Base-by-base conservation (phyloP, 2,113 vertebrate genomes). In the Tragelaphus scriptus region DNA sequence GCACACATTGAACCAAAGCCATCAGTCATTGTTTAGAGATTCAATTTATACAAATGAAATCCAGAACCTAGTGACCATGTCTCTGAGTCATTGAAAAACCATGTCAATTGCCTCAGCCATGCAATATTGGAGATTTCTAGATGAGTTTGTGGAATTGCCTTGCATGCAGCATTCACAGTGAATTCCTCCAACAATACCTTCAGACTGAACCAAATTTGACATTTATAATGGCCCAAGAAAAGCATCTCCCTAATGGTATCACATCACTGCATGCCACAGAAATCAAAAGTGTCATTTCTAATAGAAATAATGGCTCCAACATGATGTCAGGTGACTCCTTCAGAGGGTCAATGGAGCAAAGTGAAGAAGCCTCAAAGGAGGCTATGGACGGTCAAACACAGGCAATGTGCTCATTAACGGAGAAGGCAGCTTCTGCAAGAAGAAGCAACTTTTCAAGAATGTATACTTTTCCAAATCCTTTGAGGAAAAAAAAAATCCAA, bases 131-230 rank as follows among this genome's bases (percentile, higher is more conserved):
- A 82, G 68, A 30, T 21, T 26, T 87, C 85, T 59, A 7, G 28
- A 65, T 4, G 32, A 49, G 85, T n/a, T 0, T 63, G 77, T 32
- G 44, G 84, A 13, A 84, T 23, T 30, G 28, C 61, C 26, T 10
- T 0, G 26, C 61, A 14, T 14, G 56, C 56, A 11, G 17, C 3
- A 2, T 7, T n/a, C 58, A 10, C 75, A 6, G 77, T 36, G 55
- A 75, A 51, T 68, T 47, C 68, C 82, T 61, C 89, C 68, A 30
- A 53, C 10, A 5, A 15, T 2, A 15, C 40, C 17, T 49, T 59
- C 58, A 23, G 79, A 55, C 26, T 16, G 80, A 94, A 88, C 89
- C 68, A 68, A 86, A 88, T 94, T 58, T 86, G 97, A 94, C 82
- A 2, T 86, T 71, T 36, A 40, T 77, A 79, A 94, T 71, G 58